Base-by-base conservation (phyloP, 2,797 vertebrate species). In the Anabas testudineus region DNA sequence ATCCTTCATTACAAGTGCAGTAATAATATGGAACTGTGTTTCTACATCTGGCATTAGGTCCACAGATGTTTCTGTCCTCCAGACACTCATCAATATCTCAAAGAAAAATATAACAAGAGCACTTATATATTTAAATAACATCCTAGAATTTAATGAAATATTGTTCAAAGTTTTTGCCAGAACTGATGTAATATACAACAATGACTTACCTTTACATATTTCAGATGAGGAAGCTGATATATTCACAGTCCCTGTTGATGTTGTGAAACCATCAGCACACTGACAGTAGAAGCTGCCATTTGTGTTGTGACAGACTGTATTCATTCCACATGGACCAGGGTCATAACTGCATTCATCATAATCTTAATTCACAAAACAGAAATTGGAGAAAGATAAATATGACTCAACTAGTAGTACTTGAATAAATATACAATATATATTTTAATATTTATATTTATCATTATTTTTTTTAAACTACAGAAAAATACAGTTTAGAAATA, bases 11-110 rank as follows among this genome's bases (percentile, higher is more conserved):
- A 81, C 93, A 94, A n/a, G 1, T 34, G 67, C 93, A 94, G 10
- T 0, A 1, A 69, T 92, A 93, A 21, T 5, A 0, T 30, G 70
- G 53, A 0, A 0, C 0, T 0, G 0, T 0, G 70, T 95, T 91
- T 0, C 0, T 0, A 51, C 94, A 94, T 0, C 0, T 0, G 5
- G 91, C 34, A 67, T 90, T 51, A 5, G 21, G 0, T 53, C 88
- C 88, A 76, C 94, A 95, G 18, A 66, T 18, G 28, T 0, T 0
- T 0, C 0, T 1, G 1, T 0, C 0, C 0, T 52, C 5, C 0
- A 0, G 0, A 75, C 93, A 95, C 71, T 93, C 90, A 21, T 67
- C 46, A 1, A 91, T 78, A 53, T 93, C 93, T 94, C 48, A 13
- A 85, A 56, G 14, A 1, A 76, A 75, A 65, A 43, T 3, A 57